Base-by-base conservation (phyloP, 92 coral and sea anemone species). In the Palythoa grandiflora region DNA sequence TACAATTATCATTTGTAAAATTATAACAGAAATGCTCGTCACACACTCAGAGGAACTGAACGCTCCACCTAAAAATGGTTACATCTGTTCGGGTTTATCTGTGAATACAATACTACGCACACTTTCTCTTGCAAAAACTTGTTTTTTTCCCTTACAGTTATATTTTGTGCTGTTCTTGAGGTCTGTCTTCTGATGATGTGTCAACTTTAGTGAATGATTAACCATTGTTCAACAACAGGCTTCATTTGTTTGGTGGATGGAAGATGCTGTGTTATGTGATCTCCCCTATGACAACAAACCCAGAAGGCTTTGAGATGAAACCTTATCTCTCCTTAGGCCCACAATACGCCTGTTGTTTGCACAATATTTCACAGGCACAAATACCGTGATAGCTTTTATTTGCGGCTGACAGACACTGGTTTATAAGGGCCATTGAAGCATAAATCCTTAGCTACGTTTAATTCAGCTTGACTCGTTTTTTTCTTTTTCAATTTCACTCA, bases 191-290 rank as follows among this genome's bases (percentile, higher is more conserved):
- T 66, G 86, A 55, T 28, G 40, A 40, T 81, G 86, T 81, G 86
- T 65, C 40, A 66, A 2, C 16, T 19, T 71, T 48, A 47, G 86
- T 81, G 71, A 81, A 37, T 4, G 19, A 65, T 81, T 80, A 80
- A 80, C 85, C 54, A 65, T 66, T 65, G 86, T 79, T 79, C 75
- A 44, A 66, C 86, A 81, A 81, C 86, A 81, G 86, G 53, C 71
- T 39, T 28, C 75, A 71, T 71, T 81, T 81, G 86, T 81, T 66
- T 81, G 52, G 75, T 47, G 51, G 37, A 80, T 14, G 15, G 21
- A 28, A 17, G 47, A 21, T 44, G 66, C 28, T 10, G 3, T 66
- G 86, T 51, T 65, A 81, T 68, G 86, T 66, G 86, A 81, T 81
- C 71, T 81, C 40, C 75, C 39, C 61, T 38, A 50, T 61, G 73